Percentiles rank a stretch among this genome's conserved stretches.
These are phyloP conservation scores for Hypocryptadius cinnamomeus DNA, from an alignment of 2,113 vertebrate genomes.

Conservation along the genomic window DNA sequence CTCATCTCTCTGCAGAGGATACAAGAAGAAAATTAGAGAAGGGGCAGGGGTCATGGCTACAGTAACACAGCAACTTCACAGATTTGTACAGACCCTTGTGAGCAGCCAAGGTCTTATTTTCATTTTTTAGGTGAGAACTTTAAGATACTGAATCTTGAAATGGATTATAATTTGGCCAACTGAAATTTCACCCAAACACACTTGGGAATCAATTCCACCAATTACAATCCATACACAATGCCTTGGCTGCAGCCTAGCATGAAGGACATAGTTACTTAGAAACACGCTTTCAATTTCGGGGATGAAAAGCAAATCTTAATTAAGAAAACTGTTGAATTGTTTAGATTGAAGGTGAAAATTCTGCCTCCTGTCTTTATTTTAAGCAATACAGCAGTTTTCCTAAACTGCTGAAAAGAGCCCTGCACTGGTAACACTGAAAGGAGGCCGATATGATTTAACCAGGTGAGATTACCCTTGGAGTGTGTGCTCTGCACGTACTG, in stretches of 20 bases:
- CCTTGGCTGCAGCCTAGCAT: not conserved
- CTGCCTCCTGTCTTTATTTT: not conserved
- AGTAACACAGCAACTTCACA: not conserved
- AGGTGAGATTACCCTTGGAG: not conserved
- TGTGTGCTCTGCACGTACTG: not conserved
- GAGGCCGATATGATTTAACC: not conserved
- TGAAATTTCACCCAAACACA: not conserved
- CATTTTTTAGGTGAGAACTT: not conserved
- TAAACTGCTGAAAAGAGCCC: not conserved
- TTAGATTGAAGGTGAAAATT: not conserved
- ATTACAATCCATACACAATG: not conserved
- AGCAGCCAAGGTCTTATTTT: not conserved
- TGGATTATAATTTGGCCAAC: not conserved
- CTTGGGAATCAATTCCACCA: conserved; percentile 2
- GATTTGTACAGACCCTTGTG: not conserved
- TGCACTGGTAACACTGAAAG: not conserved
- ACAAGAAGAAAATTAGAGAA: not conserved
- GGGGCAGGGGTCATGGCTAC: accelerated
- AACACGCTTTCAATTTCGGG: conserved; percentile 7
- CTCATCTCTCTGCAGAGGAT: not conserved
- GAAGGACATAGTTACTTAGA: not conserved
- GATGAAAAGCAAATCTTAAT: conserved; percentile 16
- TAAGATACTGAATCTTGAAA: conserved; percentile 13
- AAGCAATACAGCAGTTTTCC: not conserved
- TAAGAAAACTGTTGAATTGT: conserved; percentile 2